A percentile compares a stretch with the other conserved stretches of the same genome.
Evolutionary conservation across 2,797 vertebrate species (phyloP).

Genomic region (Urosaurus nigricauda): DNA sequence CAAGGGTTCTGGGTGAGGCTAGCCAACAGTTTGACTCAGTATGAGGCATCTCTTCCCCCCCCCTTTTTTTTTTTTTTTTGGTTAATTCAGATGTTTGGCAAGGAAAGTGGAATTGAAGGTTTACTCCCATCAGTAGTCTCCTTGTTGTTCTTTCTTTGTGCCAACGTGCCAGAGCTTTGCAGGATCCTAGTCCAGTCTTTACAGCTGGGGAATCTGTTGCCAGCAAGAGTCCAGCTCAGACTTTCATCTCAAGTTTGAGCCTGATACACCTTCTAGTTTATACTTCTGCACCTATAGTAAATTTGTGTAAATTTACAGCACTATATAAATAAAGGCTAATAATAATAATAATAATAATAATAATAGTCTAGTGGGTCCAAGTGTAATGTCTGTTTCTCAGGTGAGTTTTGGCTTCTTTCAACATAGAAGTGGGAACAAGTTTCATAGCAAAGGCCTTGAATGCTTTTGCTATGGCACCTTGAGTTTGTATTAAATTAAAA

Average conservation of each 20-base stretch:
- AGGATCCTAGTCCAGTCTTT: neutral
- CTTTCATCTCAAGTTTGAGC: neutral
- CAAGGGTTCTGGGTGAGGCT: neutral
- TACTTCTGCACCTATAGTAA: neutral
- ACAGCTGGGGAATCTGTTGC: neutral
- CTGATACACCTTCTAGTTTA: neutral
- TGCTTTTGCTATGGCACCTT: no score
- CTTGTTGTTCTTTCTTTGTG: neutral
- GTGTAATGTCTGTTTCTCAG: neutral
- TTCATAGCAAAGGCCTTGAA: neutral
- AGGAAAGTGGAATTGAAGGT: neutral
- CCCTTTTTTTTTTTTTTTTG: no score
- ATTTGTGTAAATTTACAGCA: no score
- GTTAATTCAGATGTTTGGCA: neutral
- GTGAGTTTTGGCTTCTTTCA: neutral
- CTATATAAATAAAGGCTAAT: no score
- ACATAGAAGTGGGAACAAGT: no score
- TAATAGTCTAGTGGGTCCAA: neutral
- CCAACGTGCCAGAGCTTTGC: neutral
- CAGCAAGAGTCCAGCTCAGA: neutral
- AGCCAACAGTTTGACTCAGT: neutral
- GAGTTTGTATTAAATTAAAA: no score
- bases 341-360: no score
- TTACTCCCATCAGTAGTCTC: neutral
- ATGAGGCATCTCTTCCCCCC: no score